phyloP scores from a whole-genome alignment of 2,113 vertebrate species.

The Nothocercus julius region DNA sequence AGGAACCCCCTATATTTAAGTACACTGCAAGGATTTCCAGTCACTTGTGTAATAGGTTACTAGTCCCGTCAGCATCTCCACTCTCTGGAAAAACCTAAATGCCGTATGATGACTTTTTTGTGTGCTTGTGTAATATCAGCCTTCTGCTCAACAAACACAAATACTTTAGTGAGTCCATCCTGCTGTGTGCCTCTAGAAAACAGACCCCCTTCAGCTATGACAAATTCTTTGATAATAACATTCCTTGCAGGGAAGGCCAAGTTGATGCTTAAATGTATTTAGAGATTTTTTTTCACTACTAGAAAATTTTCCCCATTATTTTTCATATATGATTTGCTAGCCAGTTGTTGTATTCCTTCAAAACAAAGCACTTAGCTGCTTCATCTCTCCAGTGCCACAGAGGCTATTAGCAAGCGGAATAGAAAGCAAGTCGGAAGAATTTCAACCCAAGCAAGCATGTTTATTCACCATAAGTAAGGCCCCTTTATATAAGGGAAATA shows the following conservation, averaged over 20 bases:
- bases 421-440: conserved; percentile 1
- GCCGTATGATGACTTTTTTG: neutral
- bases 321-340: neutral
- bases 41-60: neutral
- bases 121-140: neutral
- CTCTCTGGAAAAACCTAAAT: neutral
- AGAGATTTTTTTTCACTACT: neutral
- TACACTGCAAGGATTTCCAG: neutral
- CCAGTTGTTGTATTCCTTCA: neutral
- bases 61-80: neutral
- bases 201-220: neutral
- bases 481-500: neutral
- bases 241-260: neutral
- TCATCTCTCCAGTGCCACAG: conserved; percentile 2
- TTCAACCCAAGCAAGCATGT: neutral
- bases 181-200: neutral
- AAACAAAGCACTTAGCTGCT: conserved; percentile 30
- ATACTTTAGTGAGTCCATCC: neutral
- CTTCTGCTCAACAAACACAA: neutral
- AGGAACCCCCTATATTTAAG: neutral
- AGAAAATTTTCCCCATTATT: neutral
- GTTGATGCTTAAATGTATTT: neutral
- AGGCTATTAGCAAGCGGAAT: neutral
- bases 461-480: neutral
- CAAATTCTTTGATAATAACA: neutral